Evolutionary conservation across 2,888 invertebrate genomes (phyloP).

Genomic region (Periphyllus acericola): DNA sequence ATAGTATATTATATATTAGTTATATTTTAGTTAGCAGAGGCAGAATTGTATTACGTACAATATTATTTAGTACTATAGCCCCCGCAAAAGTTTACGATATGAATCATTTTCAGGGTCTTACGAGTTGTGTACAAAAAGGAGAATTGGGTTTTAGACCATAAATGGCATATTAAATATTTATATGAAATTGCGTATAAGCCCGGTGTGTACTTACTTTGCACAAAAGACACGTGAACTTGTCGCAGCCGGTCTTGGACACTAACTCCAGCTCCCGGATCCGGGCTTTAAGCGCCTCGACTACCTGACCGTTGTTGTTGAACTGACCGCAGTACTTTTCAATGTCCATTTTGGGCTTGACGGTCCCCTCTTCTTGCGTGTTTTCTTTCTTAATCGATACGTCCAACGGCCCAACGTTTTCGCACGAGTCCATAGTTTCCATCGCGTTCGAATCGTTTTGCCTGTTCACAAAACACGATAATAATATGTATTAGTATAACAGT

Average conservation of each 20-base stretch:
- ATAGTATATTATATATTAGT: too few species aligned
- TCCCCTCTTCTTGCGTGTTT: constrained; percentile 66
- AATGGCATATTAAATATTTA: too few species aligned
- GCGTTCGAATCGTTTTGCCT: constrained; percentile 49
- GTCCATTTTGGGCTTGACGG: constrained; percentile 66
- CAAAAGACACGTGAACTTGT: constrained; percentile 49
- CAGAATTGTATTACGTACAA: too few species aligned
- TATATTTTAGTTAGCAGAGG: too few species aligned
- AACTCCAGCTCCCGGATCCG: constrained; percentile 80
- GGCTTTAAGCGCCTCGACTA: constrained; percentile 79
- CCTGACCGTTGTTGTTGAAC: constrained; percentile 57
- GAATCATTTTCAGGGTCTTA: too few species aligned
- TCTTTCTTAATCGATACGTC: constrained; percentile 70
- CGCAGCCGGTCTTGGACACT: constrained; percentile 18
- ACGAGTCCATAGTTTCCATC: constrained; percentile 38
- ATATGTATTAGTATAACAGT: too few species aligned
- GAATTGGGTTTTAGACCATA: too few species aligned
- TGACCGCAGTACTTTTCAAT: constrained; percentile 62
- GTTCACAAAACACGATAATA: neutral
- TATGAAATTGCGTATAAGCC: neutral
- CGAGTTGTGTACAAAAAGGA: too few species aligned
- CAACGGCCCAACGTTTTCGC: constrained; percentile 67
- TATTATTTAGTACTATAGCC: too few species aligned
- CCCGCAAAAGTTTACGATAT: too few species aligned
- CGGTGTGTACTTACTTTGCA: constrained; percentile 28